Conservation (phyloP, 2,797 vertebrate genomes). For the Sorex maritimensis region DNA sequence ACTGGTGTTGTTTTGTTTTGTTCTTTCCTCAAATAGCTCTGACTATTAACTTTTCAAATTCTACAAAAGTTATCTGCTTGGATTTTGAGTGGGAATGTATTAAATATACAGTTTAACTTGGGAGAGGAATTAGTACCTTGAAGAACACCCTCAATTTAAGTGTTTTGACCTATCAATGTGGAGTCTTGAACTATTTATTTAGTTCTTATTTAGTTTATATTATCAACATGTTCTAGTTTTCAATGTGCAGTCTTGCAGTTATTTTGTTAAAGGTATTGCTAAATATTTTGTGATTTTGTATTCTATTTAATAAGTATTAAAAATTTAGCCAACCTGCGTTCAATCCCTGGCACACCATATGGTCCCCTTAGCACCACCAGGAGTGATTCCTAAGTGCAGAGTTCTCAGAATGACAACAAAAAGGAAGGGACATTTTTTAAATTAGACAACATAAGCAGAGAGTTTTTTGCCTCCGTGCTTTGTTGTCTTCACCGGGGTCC, state of each 20-base stretch:
- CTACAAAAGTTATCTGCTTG: constrained; percentile 18
- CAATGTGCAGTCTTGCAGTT: neutral
- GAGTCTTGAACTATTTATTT: neutral
- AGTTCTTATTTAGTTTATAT: constrained; percentile 59
- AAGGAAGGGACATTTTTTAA: too few species aligned
- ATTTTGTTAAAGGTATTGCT: constrained; percentile 58
- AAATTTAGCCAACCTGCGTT: neutral
- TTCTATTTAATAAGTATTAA: constrained; percentile 33
- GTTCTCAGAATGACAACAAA: too few species aligned
- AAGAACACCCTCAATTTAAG: constrained; percentile 2
- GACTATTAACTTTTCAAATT: constrained; percentile 3
- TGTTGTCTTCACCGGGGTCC: too few species aligned
- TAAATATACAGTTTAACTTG: constrained; percentile 28
- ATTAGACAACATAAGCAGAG: too few species aligned
- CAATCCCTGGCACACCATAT: too few species aligned
- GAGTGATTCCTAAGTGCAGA: too few species aligned
- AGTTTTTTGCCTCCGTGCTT: too few species aligned
- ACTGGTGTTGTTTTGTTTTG: neutral
- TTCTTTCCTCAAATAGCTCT: constrained; percentile 11
- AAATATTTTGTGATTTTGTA: constrained; percentile 28
- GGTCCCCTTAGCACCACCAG: too few species aligned
- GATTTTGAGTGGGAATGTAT: constrained; percentile 22
- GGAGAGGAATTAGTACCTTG: neutral
- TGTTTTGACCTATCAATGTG: neutral
- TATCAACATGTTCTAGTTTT: constrained; percentile 13